A percentile compares a stretch with the other conserved stretches of the same genome.
Evolutionary conservation across 2,888 invertebrate genomes (phyloP).

Genomic region (Coelopa pilipes): DNA sequence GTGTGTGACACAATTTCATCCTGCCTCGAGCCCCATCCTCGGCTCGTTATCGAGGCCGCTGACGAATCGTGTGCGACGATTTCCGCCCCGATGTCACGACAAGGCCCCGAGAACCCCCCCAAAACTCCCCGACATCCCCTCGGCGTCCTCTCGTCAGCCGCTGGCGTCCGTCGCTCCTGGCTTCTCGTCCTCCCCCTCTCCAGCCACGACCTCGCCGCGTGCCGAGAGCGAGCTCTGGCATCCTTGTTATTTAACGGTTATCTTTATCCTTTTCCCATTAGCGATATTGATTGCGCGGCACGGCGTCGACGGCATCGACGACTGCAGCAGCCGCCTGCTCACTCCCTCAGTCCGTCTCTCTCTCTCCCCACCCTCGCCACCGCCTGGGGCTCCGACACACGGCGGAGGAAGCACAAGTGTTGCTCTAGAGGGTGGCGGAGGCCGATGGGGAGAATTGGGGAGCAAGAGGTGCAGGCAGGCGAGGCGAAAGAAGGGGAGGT

Average conservation of each 20-base stretch:
- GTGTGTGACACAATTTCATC: slow-evolving; percentile 3
- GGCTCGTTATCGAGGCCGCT: not conserved
- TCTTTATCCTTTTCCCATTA: slow-evolving; percentile 46
- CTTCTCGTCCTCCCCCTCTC: too few species aligned
- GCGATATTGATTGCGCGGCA: slow-evolving; percentile 40
- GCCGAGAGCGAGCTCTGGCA: not conserved
- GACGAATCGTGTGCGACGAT: not conserved
- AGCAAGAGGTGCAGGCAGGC: not conserved
- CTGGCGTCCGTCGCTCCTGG: too few species aligned
- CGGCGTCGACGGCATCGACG: not conserved
- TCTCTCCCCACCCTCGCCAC: too few species aligned
- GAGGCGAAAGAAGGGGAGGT: too few species aligned
- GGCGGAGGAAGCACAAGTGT: not conserved
- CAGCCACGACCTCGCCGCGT: not conserved
- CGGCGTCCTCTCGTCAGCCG: not conserved
- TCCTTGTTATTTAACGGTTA: slow-evolving; percentile 30
- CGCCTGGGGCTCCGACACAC: too few species aligned
- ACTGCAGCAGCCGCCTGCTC: too few species aligned
- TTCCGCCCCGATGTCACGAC: too few species aligned
- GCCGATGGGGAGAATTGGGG: not conserved
- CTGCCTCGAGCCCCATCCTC: too few species aligned
- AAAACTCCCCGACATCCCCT: not conserved
- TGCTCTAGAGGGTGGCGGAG: not conserved
- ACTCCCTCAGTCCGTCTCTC: too few species aligned
- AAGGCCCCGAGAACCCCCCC: not conserved